Base-by-base conservation (phyloP, 2,888 invertebrate genomes). In the Drosophila neotestacea region DNA sequence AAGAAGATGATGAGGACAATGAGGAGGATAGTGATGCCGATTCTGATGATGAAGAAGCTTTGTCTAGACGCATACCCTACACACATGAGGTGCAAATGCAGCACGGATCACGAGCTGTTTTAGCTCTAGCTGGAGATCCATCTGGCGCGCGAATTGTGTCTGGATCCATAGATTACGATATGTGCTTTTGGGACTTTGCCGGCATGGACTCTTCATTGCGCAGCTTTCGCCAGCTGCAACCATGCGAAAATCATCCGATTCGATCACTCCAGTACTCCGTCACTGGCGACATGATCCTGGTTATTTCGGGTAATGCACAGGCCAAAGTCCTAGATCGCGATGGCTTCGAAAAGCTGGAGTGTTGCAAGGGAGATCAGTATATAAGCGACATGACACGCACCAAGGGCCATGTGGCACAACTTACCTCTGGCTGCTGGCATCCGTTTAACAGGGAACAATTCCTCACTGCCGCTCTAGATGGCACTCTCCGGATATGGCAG, bases 151-250 rank as follows among this genome's bases (percentile, higher is more conserved):
- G 99, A 0, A 89, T 94, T 28, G 94, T 97, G 0, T 96, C 97
- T 0, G 99, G 99, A 0, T 98, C 98, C 0, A 95, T 97, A 30
- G 99, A 99, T 92, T 99, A 98, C 92, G 98, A 98, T 81, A 96
- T 99, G 2, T 96, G 96, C 58, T 97, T 99, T 85, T 99, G 98
- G 98, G 99, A 99, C 91, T 99, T 99, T 93, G 97, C 98, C 72
- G 99, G 99, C 4, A 99, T 99, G 98, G 98, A 99, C 91, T 95
- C 97, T 0, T 95, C 96, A 0, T 94, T 98, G 94, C 95, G 96
- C 56, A 97, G 98, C 51, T 99, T 99, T 92, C 95, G 99, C 27
- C 96, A 96, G 0, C 93, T 98, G n/a, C 96, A 97, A 78, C 99
- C 99, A 0, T 98, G 98, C 90, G 99, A 99, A 92, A 97, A 96